These are phyloP conservation scores for Andrena praecox DNA, from an alignment of 2,888 invertebrate genomes.

Conservation along the genomic window DNA sequence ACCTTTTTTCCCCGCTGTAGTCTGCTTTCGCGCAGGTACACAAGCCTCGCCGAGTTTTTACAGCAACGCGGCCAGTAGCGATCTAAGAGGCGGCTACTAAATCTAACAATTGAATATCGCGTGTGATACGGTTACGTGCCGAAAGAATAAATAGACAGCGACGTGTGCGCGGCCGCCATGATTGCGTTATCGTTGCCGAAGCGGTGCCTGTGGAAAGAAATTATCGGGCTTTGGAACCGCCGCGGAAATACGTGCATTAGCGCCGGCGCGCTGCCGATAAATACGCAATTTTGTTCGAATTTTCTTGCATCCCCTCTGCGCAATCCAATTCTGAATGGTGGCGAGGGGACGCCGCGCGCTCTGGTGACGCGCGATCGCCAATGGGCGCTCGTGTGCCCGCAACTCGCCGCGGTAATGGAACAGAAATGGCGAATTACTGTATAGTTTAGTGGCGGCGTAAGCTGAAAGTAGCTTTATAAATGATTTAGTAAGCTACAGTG, in stretches of 20 bases:
- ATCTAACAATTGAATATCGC: constrained; percentile 3
- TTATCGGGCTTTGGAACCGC: constrained; percentile 1
- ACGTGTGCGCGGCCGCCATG: not conserved
- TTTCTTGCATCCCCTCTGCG: constrained; percentile 7
- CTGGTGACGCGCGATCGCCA: constrained; percentile 22
- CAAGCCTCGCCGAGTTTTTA: too few species aligned
- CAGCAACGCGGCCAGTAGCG: not conserved
- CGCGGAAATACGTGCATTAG: constrained; percentile 36
- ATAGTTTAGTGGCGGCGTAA: not conserved
- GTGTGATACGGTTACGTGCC: constrained; percentile 15
- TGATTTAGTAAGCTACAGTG: too few species aligned
- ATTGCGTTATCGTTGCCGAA: constrained; percentile 13
- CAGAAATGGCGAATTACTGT: constrained; percentile 39
- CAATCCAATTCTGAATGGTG: not conserved
- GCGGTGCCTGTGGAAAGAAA: constrained; percentile 36
- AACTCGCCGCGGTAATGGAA: constrained; percentile 30
- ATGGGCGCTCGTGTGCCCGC: constrained; percentile 7
- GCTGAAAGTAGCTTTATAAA: not conserved
- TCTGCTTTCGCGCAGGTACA: not conserved
- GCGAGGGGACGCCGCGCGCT: not conserved
- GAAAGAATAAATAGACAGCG: constrained; percentile 19
- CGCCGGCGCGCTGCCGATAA: constrained; percentile 18
- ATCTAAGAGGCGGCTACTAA: constrained; percentile 23
- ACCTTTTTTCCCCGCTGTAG: too few species aligned
- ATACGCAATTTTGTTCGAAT: constrained; percentile 42